A percentile compares a stretch with the other conserved stretches of the same genome.
Conservation (phyloP, 2,888 invertebrate genomes). For the Parasteatoda lunata region DNA sequence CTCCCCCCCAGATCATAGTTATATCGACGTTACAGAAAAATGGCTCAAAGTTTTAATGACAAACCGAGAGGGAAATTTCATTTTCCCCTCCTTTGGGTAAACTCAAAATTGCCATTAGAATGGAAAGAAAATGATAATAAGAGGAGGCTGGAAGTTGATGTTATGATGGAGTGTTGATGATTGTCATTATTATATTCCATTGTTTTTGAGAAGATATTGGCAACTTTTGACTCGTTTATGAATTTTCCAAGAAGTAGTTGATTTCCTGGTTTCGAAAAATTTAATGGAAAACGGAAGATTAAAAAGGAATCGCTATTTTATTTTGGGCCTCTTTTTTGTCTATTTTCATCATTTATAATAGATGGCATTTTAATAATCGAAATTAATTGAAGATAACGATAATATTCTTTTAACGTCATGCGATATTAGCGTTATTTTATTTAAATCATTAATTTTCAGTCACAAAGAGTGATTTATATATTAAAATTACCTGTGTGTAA, state of each 20-base stretch:
- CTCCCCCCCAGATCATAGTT: neutral
- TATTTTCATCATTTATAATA: no score
- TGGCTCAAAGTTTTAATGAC: neutral
- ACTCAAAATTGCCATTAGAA: neutral
- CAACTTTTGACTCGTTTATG: constrained; percentile 34
- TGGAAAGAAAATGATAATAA: constrained; percentile 2
- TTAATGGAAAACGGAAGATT: neutral
- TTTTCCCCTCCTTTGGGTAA: neutral
- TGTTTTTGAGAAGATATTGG: constrained; percentile 11
- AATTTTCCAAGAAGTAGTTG: constrained; percentile 7
- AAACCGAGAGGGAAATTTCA: constrained; percentile 1
- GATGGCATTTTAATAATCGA: no score
- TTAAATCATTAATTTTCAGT: no score
- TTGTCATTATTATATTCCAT: constrained; percentile 2
- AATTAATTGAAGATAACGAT: no score
- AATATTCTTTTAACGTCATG: no score
- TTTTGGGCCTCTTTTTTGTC: no score
- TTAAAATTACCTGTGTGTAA: no score
- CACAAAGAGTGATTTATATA: no score
- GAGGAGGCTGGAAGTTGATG: constrained; percentile 7
- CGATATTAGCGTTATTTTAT: no score
- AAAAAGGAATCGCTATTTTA: neutral
- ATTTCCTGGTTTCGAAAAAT: constrained; percentile 32
- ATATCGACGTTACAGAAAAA: neutral
- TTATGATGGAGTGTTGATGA: neutral